Base-by-base conservation (phyloP, 2,113 vertebrate species). In the Sula dactylatra region DNA sequence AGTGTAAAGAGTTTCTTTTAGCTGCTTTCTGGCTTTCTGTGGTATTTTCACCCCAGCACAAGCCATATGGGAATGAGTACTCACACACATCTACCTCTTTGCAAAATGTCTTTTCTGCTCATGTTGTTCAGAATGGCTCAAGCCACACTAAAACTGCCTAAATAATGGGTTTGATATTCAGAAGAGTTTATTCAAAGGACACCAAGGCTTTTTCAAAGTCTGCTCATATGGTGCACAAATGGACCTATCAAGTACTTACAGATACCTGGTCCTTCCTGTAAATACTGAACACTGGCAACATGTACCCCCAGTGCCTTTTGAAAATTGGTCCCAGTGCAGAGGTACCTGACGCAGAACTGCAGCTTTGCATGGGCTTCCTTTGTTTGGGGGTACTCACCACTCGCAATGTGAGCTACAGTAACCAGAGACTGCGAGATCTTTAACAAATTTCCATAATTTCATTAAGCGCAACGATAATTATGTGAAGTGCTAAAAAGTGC, bases 361-460 rank as follows among this genome's bases (percentile, higher is more conserved):
- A 78, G 55, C 19, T 77, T 78, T 82, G 17, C 38, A 22, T 27
- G 50, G n/a, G 9, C 54, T 95, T 56, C 44, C 40, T 89, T 92
- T 93, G 7, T 84, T 38, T 77, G 50, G 47, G 78, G 45, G 78
- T 83, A 15, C 61, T 74, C 22, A 7, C 7, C 34, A 40, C 9
- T 76, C 67, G 38, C 81, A 56, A 12, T 10, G 11, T 44, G 61
- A 94, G 62, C 25, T 61, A 50, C 67, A 19, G 64, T 19, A 83
- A 69, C 32, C 52, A 58, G 52, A 82, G 20, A 66, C 59, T 64
- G 83, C 3, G 85, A 78, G 62, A 62, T 92, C 61, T 80, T 72
- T 67, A 86, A n/a, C n/a, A 87, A 72, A 94, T 96, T 92, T 94
- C 61, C 72, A 36, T 90, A 55, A 93, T 95, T 97, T 93, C 85